These are phyloP conservation scores for Panagrolaimus sp. DNA, from an alignment of 1,140 invertebrate species.

Conservation along the genomic window DNA sequence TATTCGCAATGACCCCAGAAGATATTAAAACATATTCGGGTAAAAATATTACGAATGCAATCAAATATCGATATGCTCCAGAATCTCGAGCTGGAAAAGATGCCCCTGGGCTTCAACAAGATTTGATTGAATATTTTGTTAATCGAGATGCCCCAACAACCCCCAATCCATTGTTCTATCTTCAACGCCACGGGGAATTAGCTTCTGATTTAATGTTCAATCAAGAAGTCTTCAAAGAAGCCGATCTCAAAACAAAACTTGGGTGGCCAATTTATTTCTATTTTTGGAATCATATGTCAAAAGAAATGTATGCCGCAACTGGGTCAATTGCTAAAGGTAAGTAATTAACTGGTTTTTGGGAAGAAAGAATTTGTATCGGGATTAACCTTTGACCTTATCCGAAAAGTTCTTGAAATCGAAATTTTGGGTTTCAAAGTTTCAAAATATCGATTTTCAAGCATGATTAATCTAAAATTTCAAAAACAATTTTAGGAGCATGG, in stretches of 20 bases:
- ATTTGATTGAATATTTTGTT: background rate
- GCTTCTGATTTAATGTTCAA: background rate
- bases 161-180: background rate
- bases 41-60: background rate
- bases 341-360: no score
- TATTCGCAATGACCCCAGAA: background rate
- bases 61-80: background rate
- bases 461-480: no score
- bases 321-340: background rate
- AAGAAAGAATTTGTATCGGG: no score
- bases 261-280: slow-evolving; percentile 13
- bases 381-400: no score
- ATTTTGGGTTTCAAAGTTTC: no score
- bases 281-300: background rate
- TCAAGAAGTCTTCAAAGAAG: background rate
- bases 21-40: background rate
- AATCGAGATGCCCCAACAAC: background rate
- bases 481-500: background rate
- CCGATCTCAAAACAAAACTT: background rate
- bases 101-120: background rate
- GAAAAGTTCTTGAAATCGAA: no score
- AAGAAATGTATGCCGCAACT: background rate
- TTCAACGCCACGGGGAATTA: background rate
- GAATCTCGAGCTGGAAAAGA: background rate
- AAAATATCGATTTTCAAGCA: no score